These are phyloP conservation scores for Brachionus asplanchnoidis DNA, from an alignment of 1,140 invertebrate genomes.

Conservation along the genomic window DNA sequence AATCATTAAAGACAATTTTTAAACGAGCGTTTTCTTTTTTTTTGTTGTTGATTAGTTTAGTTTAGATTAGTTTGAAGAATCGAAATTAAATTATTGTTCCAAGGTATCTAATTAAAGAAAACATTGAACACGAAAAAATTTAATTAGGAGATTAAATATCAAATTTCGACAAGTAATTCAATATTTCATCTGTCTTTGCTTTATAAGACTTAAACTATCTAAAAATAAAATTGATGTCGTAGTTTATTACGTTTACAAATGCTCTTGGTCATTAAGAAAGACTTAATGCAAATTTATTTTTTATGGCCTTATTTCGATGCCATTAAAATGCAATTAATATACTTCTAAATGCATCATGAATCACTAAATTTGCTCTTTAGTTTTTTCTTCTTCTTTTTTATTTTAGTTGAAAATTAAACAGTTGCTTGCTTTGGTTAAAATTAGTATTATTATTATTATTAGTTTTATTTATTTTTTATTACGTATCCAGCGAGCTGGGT, in stretches of 20 bases:
- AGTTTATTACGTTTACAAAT: not conserved
- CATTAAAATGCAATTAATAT: slow-evolving; percentile 27
- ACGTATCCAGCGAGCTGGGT: no score
- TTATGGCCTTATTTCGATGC: not conserved
- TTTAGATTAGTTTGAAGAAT: not conserved
- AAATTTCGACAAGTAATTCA: not conserved
- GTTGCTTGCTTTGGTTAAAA: not conserved
- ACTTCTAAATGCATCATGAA: not conserved
- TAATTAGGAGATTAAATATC: not conserved
- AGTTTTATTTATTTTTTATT: no score
- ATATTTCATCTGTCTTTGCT: not conserved
- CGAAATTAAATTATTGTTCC: not conserved
- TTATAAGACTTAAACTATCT: not conserved
- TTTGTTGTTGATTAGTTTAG: not conserved
- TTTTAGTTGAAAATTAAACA: not conserved
- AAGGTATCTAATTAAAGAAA: not conserved
- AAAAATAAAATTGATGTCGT: not conserved
- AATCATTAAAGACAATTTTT: not conserved
- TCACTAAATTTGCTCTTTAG: not conserved
- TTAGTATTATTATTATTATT: no score
- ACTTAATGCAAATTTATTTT: not conserved
- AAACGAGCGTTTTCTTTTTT: not conserved
- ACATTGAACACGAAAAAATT: not conserved
- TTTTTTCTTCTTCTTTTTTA: not conserved
- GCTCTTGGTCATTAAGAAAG: not conserved